Evolutionary conservation across 1,140 invertebrate species (phyloP), one percentile per base, ranked within the genome.

Genomic region (Lasioglossum albipes): DNA sequence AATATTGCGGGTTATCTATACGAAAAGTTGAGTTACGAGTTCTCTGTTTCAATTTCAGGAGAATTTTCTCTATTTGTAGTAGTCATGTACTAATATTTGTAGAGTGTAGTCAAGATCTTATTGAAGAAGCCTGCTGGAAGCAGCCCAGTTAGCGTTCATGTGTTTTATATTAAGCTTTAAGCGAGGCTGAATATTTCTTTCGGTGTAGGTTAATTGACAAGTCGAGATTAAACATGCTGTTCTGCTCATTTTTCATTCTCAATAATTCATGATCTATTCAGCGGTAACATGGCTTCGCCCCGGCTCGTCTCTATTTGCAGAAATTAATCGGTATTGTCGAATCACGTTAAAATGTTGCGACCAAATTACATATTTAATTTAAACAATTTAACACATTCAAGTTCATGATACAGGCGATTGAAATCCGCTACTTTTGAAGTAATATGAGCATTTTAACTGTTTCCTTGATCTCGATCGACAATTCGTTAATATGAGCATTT

Each of bases 111-210:
- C 62, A 6, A 10, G 62, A 64, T 31, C 27, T 5, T 27, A 6
- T 36, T 36, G 54, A 72, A n/a, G 22, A 22, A n/a, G 70, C 31
- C 41, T 7, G 57, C 22, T 59, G 20, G n/a, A 27, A 73, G 16
- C 36, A 31, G n/a, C 62, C n/a, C 41, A 62, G 42, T 49, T 64
- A 64, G 22, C n/a, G 41, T 49, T 41, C 18, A 41, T 31, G 61
- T 45, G 59, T 49, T 73, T 73, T 64, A 73, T 42, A 62, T 64
- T 62, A 73, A 64, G n/a, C 22, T 13, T 12, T 31, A 62, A 62
- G 4, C 18, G n/a, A 7, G n/a, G 4, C 42, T 57, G 49, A 66
- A 54, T 52, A 54, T 66, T 52, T 54, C 41, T 75, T 41, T 36
- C 27, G 7, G 16, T 22, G 62, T 41, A 31, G 45, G 45, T 41